Evolutionary conservation across 2,888 invertebrate species (phyloP), one percentile per base, ranked within the genome.

Genomic region (Agrochola lychnidis): DNA sequence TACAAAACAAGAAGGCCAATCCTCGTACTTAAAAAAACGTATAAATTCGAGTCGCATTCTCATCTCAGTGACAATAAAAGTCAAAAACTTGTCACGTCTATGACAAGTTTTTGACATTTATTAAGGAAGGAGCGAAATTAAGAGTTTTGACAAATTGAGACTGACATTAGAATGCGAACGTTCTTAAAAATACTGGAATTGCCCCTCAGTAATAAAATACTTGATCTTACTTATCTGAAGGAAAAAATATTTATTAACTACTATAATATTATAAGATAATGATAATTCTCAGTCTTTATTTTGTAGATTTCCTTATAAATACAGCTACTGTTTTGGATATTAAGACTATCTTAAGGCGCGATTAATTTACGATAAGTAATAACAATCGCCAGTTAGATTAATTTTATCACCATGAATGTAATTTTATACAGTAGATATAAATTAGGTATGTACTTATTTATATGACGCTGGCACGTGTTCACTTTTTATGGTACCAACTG

Each of bases 261-360:
- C 19, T 25, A 12, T 2, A 40, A n/a, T 51, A 51, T n/a, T n/a
- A 56, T 36, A 45, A n/a, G 14, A 70, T 56, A 62, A 63, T n/a
- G 53, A 62, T 48, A 48, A 56, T 48, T 30, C 30, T 25, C 7
- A 36, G 45, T 76, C 22, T 14, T 78, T 61, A 53, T 16, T 61
- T 51, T 12, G 2, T 42, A 36, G 19, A 78, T n/a, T 16, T 57
- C n/a, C 48, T 42, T 70, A 51, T 19, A n/a, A 40, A 30, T 42
- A 30, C 5, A n/a, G 72, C 79, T 79, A 63, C 77, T 63, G 79
- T 63, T 79, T 79, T 30, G 45, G n/a, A 42, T 51, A 36, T 51
- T 19, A 57, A 25, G 10, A n/a, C 4, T 40, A 73, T 74, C 62
- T 22, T 16, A 45, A 53, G 22, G 1, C 16, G 56, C n/a, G 75